Conservation (phyloP, 2,113 vertebrate species). For the Engraulis encrasicolus region DNA sequence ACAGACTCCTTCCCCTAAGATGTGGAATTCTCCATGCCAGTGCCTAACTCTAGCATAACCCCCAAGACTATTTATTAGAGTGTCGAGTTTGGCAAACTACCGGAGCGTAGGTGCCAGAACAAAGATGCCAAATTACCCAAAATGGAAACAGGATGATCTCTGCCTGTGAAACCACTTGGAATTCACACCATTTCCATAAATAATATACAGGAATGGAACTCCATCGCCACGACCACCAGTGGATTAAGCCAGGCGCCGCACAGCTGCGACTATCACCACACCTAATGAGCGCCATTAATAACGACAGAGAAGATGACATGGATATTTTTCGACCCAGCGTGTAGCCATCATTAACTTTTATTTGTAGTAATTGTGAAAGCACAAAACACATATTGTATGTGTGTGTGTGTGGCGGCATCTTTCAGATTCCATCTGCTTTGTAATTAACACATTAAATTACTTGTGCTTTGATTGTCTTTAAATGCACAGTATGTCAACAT, state of each 20-base stretch:
- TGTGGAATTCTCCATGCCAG: too few relatives aligned
- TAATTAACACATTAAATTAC: not conserved
- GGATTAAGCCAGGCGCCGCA: not conserved
- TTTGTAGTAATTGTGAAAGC: not conserved
- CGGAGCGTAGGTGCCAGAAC: not conserved
- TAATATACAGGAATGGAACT: not conserved
- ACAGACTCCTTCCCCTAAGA: too few relatives aligned
- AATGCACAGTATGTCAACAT: not conserved
- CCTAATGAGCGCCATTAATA: not conserved
- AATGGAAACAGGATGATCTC: not conserved
- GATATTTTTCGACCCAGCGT: not conserved
- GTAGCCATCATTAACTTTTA: not conserved
- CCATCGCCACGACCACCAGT: not conserved
- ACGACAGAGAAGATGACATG: not conserved
- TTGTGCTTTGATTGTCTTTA: not conserved
- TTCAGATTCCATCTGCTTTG: not conserved
- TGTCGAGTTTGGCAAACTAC: not conserved
- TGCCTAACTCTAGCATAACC: not conserved
- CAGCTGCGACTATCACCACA: not conserved
- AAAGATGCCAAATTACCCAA: conserved; percentile 7
- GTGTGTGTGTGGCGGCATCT: not conserved
- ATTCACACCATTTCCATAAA: not conserved
- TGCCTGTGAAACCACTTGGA: not conserved
- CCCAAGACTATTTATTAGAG: not conserved
- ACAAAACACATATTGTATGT: not conserved